Evolutionary conservation across 2,113 vertebrate genomes (phyloP), one percentile per base, ranked within the genome.

Genomic region (Pluvialis apricaria): DNA sequence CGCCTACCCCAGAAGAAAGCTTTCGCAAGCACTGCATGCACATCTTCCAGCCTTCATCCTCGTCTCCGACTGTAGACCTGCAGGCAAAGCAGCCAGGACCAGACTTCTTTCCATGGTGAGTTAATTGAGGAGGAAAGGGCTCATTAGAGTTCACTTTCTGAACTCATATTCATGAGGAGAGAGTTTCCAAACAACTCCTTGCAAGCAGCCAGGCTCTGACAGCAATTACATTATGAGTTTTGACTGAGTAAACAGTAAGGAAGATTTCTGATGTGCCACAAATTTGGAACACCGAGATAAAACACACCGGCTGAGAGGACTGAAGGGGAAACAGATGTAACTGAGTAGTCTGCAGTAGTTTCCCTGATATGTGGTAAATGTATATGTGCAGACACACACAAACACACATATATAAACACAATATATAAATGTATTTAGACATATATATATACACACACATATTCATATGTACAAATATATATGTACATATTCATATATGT

Each of bases 131-230:
- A 96, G 79, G 62, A 95, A 95, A 88, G 15, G 11, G 51, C n/a
- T 93, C 71, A 83, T 96, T 95, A 91, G 25, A 69, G 38, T 58
- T 97, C 62, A 54, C 51, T 90, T 92, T 93, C 66, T 90, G 75
- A 93, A 90, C 81, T 92, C 80, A 44, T 24, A 75, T 71, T 73
- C 36, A 38, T 19, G 32, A 87, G 42, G 12, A 86, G 24, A 92
- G 70, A 55, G 24, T 90, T 95, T 95, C 75, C 79, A 91, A 90
- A 55, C 22, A 32, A 86, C 20, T 70, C 58, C 20, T 65, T 73
- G 25, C 60, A 86, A 88, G 45, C 60, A 77, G 58, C 26, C 85
- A 76, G 28, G 36, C 45, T 91, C 78, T 91, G 70, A 91, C 70
- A 94, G 81, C 42, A 69, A 75, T 81, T 89, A 85, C 62, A 42